Conservation (phyloP, 1,140 invertebrate genomes). For the Triops cancriformis region DNA sequence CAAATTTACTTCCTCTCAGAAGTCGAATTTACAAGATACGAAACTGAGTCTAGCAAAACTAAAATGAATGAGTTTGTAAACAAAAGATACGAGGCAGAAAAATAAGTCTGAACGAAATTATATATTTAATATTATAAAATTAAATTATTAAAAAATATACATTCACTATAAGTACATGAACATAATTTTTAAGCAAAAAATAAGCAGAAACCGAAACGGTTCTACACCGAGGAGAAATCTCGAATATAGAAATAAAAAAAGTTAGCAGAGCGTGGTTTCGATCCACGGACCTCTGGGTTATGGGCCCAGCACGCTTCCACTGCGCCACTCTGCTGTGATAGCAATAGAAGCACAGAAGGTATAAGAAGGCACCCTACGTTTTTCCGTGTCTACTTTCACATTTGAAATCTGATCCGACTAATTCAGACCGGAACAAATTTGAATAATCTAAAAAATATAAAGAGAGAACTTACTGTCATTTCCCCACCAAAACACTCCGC, state of each 20-base stretch:
- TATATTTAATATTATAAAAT: no score
- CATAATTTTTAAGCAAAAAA: not conserved
- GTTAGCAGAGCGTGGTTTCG: conserved; percentile 88
- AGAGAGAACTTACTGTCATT: conserved; percentile 62
- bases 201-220: not conserved
- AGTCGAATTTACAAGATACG: no score
- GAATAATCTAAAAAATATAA: not conserved
- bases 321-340: conserved; percentile 72
- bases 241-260: conserved; percentile 35
- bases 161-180: not conserved
- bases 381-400: no score
- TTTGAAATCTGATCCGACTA: no score
- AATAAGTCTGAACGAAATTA: no score
- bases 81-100: no score
- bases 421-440: not conserved
- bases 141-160: not conserved
- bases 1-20: no score
- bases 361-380: no score
- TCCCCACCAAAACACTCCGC: conserved; percentile 94
- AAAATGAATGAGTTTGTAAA: no score
- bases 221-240: not conserved
- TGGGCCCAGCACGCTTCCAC: conserved; percentile 84
- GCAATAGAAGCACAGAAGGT: not conserved
- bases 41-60: no score
- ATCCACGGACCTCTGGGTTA: conserved; percentile 93